These are phyloP conservation scores for Aphaenogaster ashmeadi DNA, from an alignment of 1,140 invertebrate species.

Conservation along the genomic window DNA sequence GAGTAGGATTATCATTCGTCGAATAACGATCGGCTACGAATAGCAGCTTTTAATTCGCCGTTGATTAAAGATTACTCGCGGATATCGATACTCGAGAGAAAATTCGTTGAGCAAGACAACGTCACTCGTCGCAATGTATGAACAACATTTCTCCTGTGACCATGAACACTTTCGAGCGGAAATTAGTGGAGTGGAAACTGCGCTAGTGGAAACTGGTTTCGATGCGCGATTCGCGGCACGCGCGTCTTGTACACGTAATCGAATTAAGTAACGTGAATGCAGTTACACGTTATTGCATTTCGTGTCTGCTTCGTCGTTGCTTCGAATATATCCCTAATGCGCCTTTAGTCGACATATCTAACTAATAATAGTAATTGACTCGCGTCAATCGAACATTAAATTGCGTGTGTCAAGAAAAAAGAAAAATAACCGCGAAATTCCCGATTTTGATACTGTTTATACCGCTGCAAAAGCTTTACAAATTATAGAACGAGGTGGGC, in stretches of 20 bases:
- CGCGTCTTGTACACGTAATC: conserved; percentile 47
- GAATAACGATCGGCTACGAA: no score
- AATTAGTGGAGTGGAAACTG: conserved; percentile 57
- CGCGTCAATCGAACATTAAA: conserved; percentile 13
- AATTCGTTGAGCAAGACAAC: conserved; percentile 19
- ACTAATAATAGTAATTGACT: conserved; percentile 14
- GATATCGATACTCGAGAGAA: background rate
- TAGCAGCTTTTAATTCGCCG: background rate
- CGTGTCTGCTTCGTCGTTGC: conserved; percentile 20
- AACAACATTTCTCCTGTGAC: conserved; percentile 47
- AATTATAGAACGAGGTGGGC: background rate
- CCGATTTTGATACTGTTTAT: background rate
- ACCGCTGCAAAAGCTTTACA: background rate
- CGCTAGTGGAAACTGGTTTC: conserved; percentile 48
- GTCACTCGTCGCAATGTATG: background rate
- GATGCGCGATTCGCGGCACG: conserved; percentile 60
- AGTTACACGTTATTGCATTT: conserved; percentile 52
- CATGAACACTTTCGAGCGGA: conserved; percentile 59
- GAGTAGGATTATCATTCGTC: background rate
- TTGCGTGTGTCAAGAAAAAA: background rate
- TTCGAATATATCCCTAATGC: conserved; percentile 38
- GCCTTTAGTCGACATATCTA: background rate
- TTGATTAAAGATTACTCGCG: background rate
- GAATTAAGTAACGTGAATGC: conserved; percentile 56
- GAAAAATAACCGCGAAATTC: background rate